phyloP scores from a whole-genome alignment of 2,797 vertebrate genomes.

The Acipenser oxyrinchus region DNA sequence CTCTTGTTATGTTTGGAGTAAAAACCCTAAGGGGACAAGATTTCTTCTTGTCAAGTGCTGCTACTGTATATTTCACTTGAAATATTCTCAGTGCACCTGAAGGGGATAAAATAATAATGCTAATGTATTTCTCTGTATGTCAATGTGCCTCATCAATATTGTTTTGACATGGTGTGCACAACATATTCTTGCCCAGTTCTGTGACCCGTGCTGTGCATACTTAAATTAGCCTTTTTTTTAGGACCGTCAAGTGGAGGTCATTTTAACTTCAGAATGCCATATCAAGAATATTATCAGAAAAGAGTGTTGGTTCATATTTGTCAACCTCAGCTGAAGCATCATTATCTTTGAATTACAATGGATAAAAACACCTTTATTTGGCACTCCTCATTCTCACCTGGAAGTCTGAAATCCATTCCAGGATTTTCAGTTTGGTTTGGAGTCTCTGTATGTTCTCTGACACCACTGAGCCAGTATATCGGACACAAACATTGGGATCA shows the following conservation, averaged over 20 bases:
- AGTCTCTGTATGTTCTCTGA: no score
- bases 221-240: constrained; percentile 19
- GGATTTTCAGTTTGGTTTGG: no score
- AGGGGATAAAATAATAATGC: background rate
- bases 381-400: no score
- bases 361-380: no score
- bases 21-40: constrained; percentile 1
- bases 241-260: constrained; percentile 29
- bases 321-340: background rate
- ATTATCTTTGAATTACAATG: constrained; percentile 4
- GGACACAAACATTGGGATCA: no score
- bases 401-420: no score
- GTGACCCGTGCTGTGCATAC: background rate
- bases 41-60: background rate
- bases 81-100: background rate
- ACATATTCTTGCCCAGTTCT: background rate
- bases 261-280: constrained; percentile 27
- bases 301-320: no score
- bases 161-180: background rate
- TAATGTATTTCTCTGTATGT: background rate
- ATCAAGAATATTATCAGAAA: constrained; percentile 31
- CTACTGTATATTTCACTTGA: background rate
- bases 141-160: constrained; percentile 4
- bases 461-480: no score
- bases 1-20: background rate